Conservation (phyloP, 2,888 invertebrate species). For the Apotomis turbidana region DNA sequence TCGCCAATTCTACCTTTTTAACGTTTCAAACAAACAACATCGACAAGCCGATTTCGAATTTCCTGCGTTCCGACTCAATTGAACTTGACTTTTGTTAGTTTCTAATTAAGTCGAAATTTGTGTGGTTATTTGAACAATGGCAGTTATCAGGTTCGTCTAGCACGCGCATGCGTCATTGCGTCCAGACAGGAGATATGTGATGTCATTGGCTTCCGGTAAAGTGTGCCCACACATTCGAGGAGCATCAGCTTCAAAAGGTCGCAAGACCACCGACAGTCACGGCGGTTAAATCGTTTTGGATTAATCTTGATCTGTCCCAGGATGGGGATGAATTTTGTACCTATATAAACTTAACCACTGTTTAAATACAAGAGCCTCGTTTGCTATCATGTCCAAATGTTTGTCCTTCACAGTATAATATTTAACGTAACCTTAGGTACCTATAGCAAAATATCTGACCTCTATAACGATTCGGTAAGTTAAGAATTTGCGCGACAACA, state of each 20-base stretch:
- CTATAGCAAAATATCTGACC: background rate
- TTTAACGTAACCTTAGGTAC: background rate
- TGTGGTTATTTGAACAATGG: slow-evolving; percentile 62
- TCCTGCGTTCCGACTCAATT: slow-evolving; percentile 57
- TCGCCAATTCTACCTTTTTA: slow-evolving; percentile 31
- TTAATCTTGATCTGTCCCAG: background rate
- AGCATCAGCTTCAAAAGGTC: slow-evolving; percentile 1
- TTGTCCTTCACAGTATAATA: background rate
- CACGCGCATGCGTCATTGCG: slow-evolving; percentile 48
- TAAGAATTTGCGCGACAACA: background rate
- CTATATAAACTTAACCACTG: too few relatives aligned
- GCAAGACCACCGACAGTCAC: background rate
- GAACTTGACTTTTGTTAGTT: slow-evolving; percentile 49
- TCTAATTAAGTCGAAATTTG: slow-evolving; percentile 45
- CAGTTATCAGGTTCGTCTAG: slow-evolving; percentile 40
- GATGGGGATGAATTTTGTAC: background rate
- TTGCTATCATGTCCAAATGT: too few relatives aligned
- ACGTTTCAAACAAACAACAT: slow-evolving; percentile 26
- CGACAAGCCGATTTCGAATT: slow-evolving; percentile 44
- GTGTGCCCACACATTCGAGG: slow-evolving; percentile 18
- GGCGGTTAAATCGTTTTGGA: background rate
- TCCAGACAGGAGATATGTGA: slow-evolving; percentile 56
- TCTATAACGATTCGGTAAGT: background rate
- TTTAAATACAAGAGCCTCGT: too few relatives aligned
- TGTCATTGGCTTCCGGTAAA: slow-evolving; percentile 50